Evolutionary conservation across 2,888 invertebrate genomes (phyloP).

Genomic region (Sinentomon sp.): DNA sequence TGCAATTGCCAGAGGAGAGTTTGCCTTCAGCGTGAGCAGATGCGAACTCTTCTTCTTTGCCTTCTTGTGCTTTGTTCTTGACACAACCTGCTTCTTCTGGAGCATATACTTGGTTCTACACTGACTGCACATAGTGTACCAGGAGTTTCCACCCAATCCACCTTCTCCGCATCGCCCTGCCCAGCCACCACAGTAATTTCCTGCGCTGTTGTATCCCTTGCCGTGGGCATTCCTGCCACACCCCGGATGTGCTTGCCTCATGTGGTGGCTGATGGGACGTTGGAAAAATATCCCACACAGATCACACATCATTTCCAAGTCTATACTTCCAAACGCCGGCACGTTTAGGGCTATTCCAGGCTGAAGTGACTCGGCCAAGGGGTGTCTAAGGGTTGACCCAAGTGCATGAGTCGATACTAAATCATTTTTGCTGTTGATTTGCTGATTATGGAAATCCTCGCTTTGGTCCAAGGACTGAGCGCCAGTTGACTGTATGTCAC

Average conservation of each 20-base stretch:
- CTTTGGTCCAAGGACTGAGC: too few relatives aligned
- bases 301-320: constrained; percentile 37
- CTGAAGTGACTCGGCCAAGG: too few relatives aligned
- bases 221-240: constrained; percentile 62
- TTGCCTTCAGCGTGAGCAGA: too few relatives aligned
- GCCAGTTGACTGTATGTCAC: too few relatives aligned
- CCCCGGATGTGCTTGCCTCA: constrained; percentile 67
- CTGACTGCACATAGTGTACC: constrained; percentile 75
- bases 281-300: constrained; percentile 51
- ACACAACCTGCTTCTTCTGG: constrained; percentile 17
- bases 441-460: too few relatives aligned
- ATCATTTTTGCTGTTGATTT: too few relatives aligned
- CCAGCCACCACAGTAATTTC: constrained; percentile 64
- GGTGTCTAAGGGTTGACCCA: too few relatives aligned
- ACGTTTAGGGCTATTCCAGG: too few relatives aligned
- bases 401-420: too few relatives aligned
- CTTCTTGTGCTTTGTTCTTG: constrained; percentile 6
- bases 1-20: too few relatives aligned
- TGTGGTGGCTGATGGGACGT: constrained; percentile 66
- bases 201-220: constrained; percentile 74
- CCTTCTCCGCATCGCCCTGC: constrained; percentile 68
- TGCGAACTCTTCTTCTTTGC: constrained; percentile 14
- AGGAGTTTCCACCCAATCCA: constrained; percentile 42
- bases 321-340: too few relatives aligned
- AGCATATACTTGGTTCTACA: constrained; percentile 52